Evolutionary conservation across 2,113 vertebrate species (phyloP), one percentile per base, ranked within the genome.

Genomic region (Hydrochoerus hydrochaeris): DNA sequence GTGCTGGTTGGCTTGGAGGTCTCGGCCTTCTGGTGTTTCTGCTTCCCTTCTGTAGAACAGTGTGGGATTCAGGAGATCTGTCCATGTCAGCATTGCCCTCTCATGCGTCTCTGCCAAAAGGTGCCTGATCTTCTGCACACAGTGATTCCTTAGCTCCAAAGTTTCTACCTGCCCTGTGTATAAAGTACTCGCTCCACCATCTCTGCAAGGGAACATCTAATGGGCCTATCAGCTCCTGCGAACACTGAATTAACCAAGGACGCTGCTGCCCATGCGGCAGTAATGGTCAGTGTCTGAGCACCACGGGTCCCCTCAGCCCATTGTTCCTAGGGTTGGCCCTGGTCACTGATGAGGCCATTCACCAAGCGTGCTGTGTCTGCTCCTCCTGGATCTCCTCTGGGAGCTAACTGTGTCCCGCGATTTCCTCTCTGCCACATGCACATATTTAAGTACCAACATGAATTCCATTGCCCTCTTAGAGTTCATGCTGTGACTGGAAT

Each of bases 221-320:
- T 95, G 97, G 96, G n/a, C 30, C 41, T 28, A 54, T 5, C 95
- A 86, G 87, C 80, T 58, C 84, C 88, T 52, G 22, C 16, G 35
- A 46, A 86, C 75, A 95, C 82, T 94, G 94, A 97, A 97, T 97
- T 97, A 97, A 77, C 82, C 62, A 52, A 93, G 94, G 94, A 96
- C 90, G 19, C 35, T 28, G 88, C 96, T 88, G 60, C 90, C 85
- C 84, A 63, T 58, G 20, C 81, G 97, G 89, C 96, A 41, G 49
- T 38, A 86, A 97, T 49, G 58, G 80, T 91, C 94, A 91, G 86
- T 67, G 78, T 65, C 92, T 52, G 0, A 86, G 82, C 46, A 57
- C 95, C 46, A 81, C 91, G 90, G 57, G 85, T 8, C 73, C 30
- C 28, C 11, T 44, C 13, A 24, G 54, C 3, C 44, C 49, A 35